Conservation (phyloP, 1,140 invertebrate species). For the Dendroctonus ponderosae region DNA sequence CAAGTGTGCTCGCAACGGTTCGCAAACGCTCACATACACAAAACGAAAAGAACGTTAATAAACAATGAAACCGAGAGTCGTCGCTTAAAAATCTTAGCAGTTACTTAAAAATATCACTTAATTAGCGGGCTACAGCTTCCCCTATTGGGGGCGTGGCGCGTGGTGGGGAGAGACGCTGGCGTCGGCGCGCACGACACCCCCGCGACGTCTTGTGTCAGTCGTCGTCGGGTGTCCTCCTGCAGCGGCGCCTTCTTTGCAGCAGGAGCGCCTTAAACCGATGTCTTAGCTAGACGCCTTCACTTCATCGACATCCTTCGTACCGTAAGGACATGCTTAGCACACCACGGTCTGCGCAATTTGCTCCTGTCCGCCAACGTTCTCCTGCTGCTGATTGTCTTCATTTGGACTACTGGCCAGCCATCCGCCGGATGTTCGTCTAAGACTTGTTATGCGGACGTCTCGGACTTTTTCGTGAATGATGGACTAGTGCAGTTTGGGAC, state of each 20-base stretch:
- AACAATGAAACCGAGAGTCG: conserved; percentile 42
- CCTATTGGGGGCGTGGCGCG: conserved; percentile 46
- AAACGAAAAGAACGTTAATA: conserved; percentile 38
- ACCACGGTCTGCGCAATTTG: conserved; percentile 38
- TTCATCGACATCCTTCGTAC: conserved; percentile 48
- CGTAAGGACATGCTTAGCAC: conserved; percentile 45
- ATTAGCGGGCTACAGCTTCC: conserved; percentile 41
- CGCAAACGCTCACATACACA: conserved; percentile 18
- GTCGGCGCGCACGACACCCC: conserved; percentile 46
- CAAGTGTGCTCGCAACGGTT: conserved; percentile 17
- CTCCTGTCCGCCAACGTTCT: conserved; percentile 8
- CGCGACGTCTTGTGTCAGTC: conserved; percentile 51
- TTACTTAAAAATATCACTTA: conserved; percentile 52
- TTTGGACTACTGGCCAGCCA: conserved; percentile 2
- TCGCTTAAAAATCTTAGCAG: conserved; percentile 48
- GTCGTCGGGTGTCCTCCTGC: conserved; percentile 48
- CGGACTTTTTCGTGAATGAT: too few relatives aligned
- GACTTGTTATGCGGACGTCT: not conserved
- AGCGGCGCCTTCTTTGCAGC: conserved; percentile 47
- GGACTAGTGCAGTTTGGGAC: too few relatives aligned
- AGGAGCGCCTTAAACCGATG: conserved; percentile 49
- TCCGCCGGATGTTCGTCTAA: conserved; percentile 6
- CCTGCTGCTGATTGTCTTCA: conserved; percentile 2
- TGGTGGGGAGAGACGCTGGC: conserved; percentile 36
- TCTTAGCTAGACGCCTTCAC: conserved; percentile 50